Conservation (phyloP, 2,888 invertebrate genomes). For the Cabera pusaria region DNA sequence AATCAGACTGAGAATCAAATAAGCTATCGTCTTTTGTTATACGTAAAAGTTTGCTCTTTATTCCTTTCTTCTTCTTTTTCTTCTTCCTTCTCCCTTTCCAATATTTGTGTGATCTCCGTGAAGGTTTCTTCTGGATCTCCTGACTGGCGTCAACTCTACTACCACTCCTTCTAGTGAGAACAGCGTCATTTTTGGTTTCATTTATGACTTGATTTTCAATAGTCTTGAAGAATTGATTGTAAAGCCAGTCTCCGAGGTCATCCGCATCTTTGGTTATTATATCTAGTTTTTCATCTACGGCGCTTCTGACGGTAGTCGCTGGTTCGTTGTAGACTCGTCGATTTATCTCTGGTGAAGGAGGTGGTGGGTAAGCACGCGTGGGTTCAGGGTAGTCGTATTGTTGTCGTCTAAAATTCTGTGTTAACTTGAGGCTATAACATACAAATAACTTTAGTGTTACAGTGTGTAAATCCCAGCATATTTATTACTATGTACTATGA, state of each 20-base stretch:
- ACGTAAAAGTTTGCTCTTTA: constrained; percentile 56
- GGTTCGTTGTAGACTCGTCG: too few relatives aligned
- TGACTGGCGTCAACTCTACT: constrained; percentile 7
- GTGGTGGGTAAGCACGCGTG: constrained; percentile 32
- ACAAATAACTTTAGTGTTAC: too few relatives aligned
- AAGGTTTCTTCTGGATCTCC: constrained; percentile 26
- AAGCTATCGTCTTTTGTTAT: constrained; percentile 70
- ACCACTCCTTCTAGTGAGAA: constrained; percentile 54
- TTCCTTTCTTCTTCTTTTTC: constrained; percentile 41
- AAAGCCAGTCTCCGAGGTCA: constrained; percentile 72
- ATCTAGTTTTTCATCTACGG: constrained; percentile 48
- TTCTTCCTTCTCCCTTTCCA: constrained; percentile 30
- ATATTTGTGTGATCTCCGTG: constrained; percentile 41
- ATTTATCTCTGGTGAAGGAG: constrained; percentile 16
- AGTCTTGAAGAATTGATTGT: constrained; percentile 74
- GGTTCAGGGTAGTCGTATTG: constrained; percentile 40
- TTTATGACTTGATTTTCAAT: constrained; percentile 72
- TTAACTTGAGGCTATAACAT: constrained; percentile 51
- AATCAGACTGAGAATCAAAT: constrained; percentile 52
- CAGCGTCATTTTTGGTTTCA: constrained; percentile 48
- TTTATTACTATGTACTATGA: too few relatives aligned
- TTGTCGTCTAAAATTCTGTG: constrained; percentile 47
- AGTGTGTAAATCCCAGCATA: too few relatives aligned
- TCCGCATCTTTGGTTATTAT: constrained; percentile 59
- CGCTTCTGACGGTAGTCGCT: constrained; percentile 34